Evolutionary conservation across 2,888 invertebrate genomes (phyloP).

Genomic region (Nineta flava): DNA sequence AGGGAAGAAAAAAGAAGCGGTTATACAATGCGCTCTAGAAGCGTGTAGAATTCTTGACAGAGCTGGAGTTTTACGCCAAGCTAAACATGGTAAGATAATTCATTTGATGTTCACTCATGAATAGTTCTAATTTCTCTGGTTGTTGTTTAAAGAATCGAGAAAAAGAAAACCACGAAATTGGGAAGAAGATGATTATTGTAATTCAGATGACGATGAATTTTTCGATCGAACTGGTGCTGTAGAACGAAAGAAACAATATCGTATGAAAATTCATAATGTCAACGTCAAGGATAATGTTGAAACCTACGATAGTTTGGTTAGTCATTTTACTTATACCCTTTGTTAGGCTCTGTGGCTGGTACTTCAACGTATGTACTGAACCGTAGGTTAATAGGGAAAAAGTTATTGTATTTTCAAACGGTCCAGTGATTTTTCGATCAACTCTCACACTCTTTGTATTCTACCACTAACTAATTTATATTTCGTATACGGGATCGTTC

Average conservation of each 20-base stretch:
- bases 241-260: conserved; percentile 65
- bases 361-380: too few species aligned
- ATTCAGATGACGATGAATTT: conserved; percentile 91
- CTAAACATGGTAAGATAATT: conserved; percentile 55
- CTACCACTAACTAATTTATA: too few species aligned
- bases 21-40: conserved; percentile 83
- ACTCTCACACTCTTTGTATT: too few species aligned
- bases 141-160: conserved; percentile 46
- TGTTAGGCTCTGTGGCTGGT: too few species aligned
- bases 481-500: too few species aligned
- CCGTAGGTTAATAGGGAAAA: too few species aligned
- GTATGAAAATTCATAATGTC: conserved; percentile 49
- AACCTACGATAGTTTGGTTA: conserved; percentile 52
- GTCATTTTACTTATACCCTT: conserved; percentile 13
- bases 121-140: conserved; percentile 5
- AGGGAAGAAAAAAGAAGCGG: conserved; percentile 90
- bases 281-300: conserved; percentile 38
- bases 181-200: conserved; percentile 81
- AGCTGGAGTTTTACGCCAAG: conserved; percentile 69
- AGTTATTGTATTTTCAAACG: too few species aligned
- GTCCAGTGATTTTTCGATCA: too few species aligned
- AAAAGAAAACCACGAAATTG: conserved; percentile 63
- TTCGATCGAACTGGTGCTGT: conserved; percentile 88
- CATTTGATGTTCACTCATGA: not conserved
- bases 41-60: conserved; percentile 85